Evolutionary conservation across 92 coral and sea anemone genomes (phyloP).

Genomic region (Parazoanthus atlanticus): DNA sequence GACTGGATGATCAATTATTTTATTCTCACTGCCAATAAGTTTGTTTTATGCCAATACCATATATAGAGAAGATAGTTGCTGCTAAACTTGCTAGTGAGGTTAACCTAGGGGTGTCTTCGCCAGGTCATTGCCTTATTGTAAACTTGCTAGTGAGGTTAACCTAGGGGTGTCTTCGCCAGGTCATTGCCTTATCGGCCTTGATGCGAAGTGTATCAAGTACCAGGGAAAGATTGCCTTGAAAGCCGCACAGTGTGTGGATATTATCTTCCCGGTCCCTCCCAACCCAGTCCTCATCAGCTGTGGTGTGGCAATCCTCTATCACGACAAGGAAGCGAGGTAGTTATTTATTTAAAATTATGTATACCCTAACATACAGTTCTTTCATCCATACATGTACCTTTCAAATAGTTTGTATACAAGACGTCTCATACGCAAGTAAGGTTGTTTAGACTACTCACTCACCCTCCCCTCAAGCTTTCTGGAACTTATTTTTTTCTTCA

Average conservation of each 20-base stretch:
- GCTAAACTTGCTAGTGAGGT: neutral
- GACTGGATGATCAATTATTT: too few species aligned
- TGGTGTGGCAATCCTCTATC: conserved; percentile 85
- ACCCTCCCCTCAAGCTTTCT: too few species aligned
- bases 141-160: neutral
- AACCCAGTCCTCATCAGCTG: conserved; percentile 95
- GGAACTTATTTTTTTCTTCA: too few species aligned
- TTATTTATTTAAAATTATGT: neutral
- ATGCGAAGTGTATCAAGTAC: conserved; percentile 73
- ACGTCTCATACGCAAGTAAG: too few species aligned
- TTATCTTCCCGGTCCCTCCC: conserved; percentile 74
- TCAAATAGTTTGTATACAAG: too few species aligned
- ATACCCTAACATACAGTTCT: neutral
- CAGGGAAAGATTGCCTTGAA: conserved; percentile 84
- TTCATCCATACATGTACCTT: too few species aligned
- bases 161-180: conserved; percentile 52
- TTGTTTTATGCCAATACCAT: neutral
- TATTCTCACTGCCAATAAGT: too few species aligned
- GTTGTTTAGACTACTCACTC: too few species aligned
- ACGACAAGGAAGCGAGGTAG: conserved; percentile 65
- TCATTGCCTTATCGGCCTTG: conserved; percentile 83
- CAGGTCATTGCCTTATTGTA: conserved; percentile 76
- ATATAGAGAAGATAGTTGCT: neutral
- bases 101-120: neutral
- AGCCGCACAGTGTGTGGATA: conserved; percentile 81